These are phyloP conservation scores for Latrodectus hesperus DNA, from an alignment of 2,888 invertebrate genomes.

Conservation along the genomic window DNA sequence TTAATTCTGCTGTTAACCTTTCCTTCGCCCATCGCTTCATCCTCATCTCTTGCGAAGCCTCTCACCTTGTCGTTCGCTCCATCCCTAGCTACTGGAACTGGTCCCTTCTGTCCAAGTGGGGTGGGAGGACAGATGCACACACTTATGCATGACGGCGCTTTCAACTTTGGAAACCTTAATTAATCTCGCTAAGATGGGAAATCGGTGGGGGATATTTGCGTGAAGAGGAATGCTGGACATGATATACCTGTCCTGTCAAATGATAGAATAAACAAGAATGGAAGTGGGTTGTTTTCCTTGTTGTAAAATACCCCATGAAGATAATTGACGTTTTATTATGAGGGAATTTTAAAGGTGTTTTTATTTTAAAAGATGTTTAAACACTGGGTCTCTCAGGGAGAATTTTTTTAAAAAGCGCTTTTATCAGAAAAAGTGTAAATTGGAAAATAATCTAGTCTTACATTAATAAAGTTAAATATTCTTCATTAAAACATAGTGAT, in stretches of 20 bases:
- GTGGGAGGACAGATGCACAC: not conserved
- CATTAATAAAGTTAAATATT: no score
- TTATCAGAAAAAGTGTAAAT: no score
- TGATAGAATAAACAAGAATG: not conserved
- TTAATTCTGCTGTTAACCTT: slow-evolving; percentile 28
- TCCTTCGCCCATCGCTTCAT: not conserved
- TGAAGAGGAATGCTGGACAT: not conserved
- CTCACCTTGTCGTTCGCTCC: slow-evolving; percentile 21
- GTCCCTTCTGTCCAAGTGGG: not conserved
- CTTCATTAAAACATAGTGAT: no score
- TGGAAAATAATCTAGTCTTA: no score
- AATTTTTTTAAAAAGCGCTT: no score
- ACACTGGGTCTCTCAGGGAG: no score
- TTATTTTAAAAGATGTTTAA: no score
- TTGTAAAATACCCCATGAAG: not conserved
- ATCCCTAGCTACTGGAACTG: not conserved
- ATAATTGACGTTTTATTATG: no score
- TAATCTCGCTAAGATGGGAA: slow-evolving; percentile 1
- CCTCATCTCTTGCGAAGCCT: slow-evolving; percentile 26
- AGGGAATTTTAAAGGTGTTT: no score
- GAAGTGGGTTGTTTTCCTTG: not conserved
- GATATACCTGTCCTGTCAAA: no score
- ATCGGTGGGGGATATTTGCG: not conserved
- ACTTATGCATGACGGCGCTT: not conserved
- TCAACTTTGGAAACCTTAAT: not conserved